Base-by-base conservation (phyloP, 2,888 invertebrate genomes). In the Phania funesta region DNA sequence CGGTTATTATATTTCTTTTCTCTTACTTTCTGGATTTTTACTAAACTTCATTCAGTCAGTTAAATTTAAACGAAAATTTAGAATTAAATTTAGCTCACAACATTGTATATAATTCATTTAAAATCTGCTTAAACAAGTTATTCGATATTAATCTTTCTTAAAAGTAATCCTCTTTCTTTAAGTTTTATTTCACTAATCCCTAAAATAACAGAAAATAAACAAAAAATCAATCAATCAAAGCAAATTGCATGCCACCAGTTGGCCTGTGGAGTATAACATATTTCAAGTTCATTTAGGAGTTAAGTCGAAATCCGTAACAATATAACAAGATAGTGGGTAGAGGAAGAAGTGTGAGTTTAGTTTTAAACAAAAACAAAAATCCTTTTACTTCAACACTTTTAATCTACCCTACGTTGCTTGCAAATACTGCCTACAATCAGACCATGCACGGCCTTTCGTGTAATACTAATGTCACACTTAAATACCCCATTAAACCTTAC, bases 401-500 rank as follows among this genome's bases (percentile, higher is more conserved):
- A 82, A 82, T 70, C 74, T 64, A 7, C 29, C 29, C 46, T 29
- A 32, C 64, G 70, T 60, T 74, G 32, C 54, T 11, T 32, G 26
- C 60, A 77, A 78, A 68, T 73, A n/a, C 73, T 62, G 68, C 77
- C 74, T 74, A 78, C 73, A 82, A 77, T 82, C 50, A 77, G 68
- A 77, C 20, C 74, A 64, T 73, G 77, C 73, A 67, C 68, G 81
- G 64, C 73, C 77, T 82, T 82, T 74, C 68, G 35, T 82, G 64
- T 64, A 35, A 74, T 70, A 70, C 67, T 64, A 74, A 54, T 64
- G 78, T 74, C 68, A 78, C 78, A 82, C 73, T 78, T 74, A 78
- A 82, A 74, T 74, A 78, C 70, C 56, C 44, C 70, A 78, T 65
- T 77, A 67, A 80, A 48, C 41, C 32, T 62, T 54, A 48, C 32